phyloP scores from a whole-genome alignment of 2,797 vertebrate species.

The Sebastes alutus region DNA sequence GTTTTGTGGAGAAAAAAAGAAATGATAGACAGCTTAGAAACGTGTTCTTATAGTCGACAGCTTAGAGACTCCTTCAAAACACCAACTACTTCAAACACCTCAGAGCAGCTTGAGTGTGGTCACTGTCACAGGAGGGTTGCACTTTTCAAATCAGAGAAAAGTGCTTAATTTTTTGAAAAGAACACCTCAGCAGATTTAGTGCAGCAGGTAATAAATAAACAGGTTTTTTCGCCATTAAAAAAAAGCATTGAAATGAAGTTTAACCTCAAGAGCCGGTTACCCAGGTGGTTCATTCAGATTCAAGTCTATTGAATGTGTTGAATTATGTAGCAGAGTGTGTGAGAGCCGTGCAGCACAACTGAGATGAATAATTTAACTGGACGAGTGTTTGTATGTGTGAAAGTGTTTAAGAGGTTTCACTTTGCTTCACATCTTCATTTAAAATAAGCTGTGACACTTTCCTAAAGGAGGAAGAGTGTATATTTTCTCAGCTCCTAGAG shows the following conservation, averaged over 20 bases:
- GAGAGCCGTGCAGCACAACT: neutral
- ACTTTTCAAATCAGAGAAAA: neutral
- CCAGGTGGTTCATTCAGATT: neutral
- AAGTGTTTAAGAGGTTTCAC: constrained; percentile 29
- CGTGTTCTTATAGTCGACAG: constrained; percentile 17
- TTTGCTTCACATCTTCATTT: constrained; percentile 42
- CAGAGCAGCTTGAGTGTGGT: neutral
- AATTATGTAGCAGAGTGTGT: constrained; percentile 4
- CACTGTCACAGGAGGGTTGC: neutral
- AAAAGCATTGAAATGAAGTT: neutral
- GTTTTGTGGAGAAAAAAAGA: neutral
- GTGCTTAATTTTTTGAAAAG: neutral
- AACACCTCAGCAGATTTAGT: neutral
- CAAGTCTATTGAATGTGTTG: neutral
- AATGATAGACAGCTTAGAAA: constrained; percentile 5
- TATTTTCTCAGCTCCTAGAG: constrained; percentile 38
- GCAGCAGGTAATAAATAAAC: neutral
- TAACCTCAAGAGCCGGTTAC: neutral
- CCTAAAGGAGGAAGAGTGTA: constrained; percentile 34
- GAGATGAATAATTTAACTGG: constrained; percentile 15
- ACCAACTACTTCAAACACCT: neutral
- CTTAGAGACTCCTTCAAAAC: constrained; percentile 7
- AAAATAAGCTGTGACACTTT: constrained; percentile 43
- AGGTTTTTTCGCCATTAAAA: neutral
- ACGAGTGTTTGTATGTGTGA: constrained; percentile 11